Conservation (phyloP, 2,797 vertebrate species). For the Malurus leucopterus region DNA sequence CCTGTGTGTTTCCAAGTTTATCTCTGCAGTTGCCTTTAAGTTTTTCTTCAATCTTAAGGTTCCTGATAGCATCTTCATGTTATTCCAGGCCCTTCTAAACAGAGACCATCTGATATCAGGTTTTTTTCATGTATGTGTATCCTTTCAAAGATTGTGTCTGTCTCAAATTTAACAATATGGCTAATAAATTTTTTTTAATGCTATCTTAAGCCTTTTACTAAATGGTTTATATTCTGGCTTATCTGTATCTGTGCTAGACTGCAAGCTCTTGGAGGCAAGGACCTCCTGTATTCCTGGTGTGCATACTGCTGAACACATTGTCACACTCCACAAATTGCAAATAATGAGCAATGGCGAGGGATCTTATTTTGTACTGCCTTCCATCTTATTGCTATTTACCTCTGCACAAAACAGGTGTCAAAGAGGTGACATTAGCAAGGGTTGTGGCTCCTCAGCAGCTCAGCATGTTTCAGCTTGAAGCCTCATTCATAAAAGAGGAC, state of each 20-base stretch:
- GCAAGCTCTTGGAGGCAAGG: background rate
- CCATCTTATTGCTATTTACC: conserved; percentile 32
- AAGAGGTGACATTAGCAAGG: conserved; percentile 57
- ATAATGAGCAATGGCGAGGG: conserved; percentile 32
- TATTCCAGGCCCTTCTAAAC: background rate
- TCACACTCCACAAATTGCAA: conserved; percentile 60
- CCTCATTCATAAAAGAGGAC: background rate
- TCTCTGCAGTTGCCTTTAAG: background rate
- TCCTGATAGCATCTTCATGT: background rate
- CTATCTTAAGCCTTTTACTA: background rate
- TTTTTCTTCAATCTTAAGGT: background rate
- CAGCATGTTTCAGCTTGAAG: background rate
- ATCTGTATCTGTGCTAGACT: background rate
- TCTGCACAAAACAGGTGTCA: conserved; percentile 31
- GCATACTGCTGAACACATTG: conserved; percentile 31
- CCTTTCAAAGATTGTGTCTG: background rate
- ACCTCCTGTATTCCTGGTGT: background rate
- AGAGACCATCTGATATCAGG: accelerated
- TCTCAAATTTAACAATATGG: background rate
- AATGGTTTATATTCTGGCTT: background rate
- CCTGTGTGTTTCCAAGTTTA: background rate
- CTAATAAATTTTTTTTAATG: background rate
- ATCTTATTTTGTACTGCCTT: conserved; percentile 47
- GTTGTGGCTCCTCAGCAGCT: background rate
- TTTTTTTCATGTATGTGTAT: background rate